Evolutionary conservation across 2,113 vertebrate species (phyloP).

Genomic region (Setophaga coronata): DNA sequence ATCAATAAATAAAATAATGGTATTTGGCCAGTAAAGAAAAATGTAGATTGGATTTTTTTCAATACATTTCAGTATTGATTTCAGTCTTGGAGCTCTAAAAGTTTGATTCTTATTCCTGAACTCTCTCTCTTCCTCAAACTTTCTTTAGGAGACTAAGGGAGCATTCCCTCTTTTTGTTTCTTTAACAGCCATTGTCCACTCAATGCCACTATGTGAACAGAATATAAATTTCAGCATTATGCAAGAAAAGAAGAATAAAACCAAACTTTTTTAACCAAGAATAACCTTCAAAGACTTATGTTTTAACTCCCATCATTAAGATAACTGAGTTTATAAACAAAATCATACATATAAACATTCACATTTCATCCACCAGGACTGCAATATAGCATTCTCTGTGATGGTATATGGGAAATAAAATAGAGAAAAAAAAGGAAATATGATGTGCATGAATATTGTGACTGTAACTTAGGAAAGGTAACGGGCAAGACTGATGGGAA

Average conservation of each 20-base stretch:
- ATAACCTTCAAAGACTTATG: background rate
- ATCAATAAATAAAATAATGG: background rate
- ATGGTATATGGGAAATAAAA: background rate
- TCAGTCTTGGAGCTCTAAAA: background rate
- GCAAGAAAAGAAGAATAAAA: background rate
- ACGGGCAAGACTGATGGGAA: background rate
- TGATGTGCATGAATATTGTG: background rate
- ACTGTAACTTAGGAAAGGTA: background rate
- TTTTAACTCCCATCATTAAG: background rate
- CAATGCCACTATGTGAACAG: background rate
- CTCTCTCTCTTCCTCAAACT: background rate
- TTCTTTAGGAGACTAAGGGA: background rate
- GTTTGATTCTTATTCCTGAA: background rate
- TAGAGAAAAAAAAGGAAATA: background rate
- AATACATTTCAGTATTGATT: background rate
- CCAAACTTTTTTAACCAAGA: background rate
- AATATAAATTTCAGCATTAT: background rate
- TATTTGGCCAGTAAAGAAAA: background rate
- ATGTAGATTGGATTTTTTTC: background rate
- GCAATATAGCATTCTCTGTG: background rate
- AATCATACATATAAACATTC: background rate
- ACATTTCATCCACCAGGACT: background rate
- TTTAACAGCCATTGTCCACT: background rate
- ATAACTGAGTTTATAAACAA: background rate
- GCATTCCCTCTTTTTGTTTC: background rate